Percentiles rank a stretch among this genome's conserved stretches.
phyloP scores from a whole-genome alignment of 2,113 vertebrate species.

The Onychorhynchus coronatus region DNA sequence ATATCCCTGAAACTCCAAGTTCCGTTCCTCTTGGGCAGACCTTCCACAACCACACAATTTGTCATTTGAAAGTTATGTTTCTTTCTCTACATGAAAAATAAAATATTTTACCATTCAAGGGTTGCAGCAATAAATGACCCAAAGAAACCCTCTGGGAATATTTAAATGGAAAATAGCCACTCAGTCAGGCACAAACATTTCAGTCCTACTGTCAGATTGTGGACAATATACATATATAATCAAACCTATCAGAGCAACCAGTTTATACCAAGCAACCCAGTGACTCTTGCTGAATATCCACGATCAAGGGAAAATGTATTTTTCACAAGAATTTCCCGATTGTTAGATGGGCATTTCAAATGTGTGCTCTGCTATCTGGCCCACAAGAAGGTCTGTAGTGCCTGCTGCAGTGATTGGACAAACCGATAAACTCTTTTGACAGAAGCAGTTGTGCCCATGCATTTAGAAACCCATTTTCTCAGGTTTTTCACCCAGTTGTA shows the following conservation, averaged over 20 bases:
- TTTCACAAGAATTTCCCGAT: not conserved
- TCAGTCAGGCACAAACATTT: not conserved
- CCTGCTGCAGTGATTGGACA: not conserved
- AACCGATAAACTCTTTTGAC: not conserved
- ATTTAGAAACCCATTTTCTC: not conserved
- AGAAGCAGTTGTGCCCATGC: not conserved
- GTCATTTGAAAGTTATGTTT: not conserved
- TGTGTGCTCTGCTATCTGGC: not conserved
- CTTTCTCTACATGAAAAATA: not conserved
- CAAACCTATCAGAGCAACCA: not conserved
- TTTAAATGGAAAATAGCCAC: not conserved
- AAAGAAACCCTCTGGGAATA: not conserved
- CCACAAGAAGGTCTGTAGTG: not conserved
- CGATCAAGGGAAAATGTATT: fast-evolving
- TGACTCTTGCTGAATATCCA: fast-evolving
- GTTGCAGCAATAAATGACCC: not conserved
- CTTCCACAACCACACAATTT: not conserved
- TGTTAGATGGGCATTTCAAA: not conserved
- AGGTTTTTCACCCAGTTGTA: not conserved
- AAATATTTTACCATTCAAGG: not conserved
- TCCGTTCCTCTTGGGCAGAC: not conserved
- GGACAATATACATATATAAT: fast-evolving
- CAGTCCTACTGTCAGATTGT: fast-evolving
- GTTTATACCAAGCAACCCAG: not conserved
- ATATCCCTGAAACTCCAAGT: not conserved